Base-by-base conservation (phyloP, 2,797 vertebrate species). In the Lycodopsis pacificus region DNA sequence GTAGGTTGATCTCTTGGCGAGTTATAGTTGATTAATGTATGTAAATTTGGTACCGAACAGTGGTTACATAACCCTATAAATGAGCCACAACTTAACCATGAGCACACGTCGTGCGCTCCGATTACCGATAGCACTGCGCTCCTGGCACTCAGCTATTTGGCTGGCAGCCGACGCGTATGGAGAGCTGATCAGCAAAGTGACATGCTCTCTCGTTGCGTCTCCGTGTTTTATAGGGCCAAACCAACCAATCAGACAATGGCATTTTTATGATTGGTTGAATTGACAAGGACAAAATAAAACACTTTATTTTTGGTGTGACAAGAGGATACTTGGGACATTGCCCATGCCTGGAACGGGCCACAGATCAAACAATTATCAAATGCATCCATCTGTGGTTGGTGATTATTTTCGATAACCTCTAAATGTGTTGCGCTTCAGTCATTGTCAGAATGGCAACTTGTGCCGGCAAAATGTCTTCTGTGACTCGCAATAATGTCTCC, bases 371-470 rank as follows among this genome's bases (percentile, higher is more conserved):
- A 25, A 12, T 36, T 40, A 73, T 76, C 57, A 59, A 73, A 73
- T 63, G 8, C 61, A 56, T 54, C 42, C 76, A 44, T 32, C 44
- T 57, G 27, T 46, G 14, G 36, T n/a, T 1, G 19, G 9, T 0
- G 4, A 56, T 11, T 38, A 56, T 48, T 57, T 57, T 70, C 20
- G 20, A 34, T 69, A 3, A 48, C 54, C 15, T 70, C 40, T 17
- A 11, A 54, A 12, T 27, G 2, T 19, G n/a, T 0, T 25, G 17
- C 44, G 15, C 22, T 71, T 76, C 44, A 73, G 20, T 36, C 36
- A 54, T 27, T 65, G 46, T 48, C 42, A 76, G 76, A 65, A 44
- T 64, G 71, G 53, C 20, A 68, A 25, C 25, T 34, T 44, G 27
- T 38, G n/a, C 25, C 13, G 3, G 5, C 34, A 57, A 27, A 51